Evolutionary conservation across 2,888 invertebrate genomes (phyloP).

Genomic region (Steinernema scapterisci): DNA sequence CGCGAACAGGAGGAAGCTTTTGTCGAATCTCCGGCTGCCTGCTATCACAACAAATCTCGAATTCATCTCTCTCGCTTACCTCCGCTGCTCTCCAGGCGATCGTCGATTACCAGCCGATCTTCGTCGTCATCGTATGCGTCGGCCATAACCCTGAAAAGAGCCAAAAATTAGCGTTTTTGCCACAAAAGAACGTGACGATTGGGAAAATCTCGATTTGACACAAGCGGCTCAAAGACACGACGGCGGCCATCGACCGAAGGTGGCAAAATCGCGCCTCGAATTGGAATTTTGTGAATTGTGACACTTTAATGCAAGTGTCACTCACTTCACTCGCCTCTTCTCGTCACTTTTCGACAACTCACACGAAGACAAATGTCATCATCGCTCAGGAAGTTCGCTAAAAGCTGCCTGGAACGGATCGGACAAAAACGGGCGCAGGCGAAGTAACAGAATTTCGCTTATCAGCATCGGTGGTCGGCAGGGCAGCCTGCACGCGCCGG

Average conservation of each 20-base stretch:
- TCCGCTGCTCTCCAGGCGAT: conserved; percentile 17
- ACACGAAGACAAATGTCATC: conserved; percentile 15
- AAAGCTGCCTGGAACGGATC: conserved; percentile 7
- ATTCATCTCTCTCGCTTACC: neutral
- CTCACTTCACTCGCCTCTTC: conserved; percentile 4
- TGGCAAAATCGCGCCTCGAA: conserved; percentile 21
- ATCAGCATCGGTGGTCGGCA: neutral
- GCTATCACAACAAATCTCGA: neutral
- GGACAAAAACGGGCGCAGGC: too few relatives aligned
- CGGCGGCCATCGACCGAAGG: neutral
- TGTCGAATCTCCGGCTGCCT: neutral
- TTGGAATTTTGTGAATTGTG: conserved; percentile 17
- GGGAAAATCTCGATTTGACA: neutral
- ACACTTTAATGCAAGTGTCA: conserved; percentile 28
- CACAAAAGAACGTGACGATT: neutral
- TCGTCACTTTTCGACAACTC: conserved; percentile 9
- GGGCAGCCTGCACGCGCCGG: neutral
- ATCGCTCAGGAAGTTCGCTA: conserved; percentile 10
- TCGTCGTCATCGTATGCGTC: conserved; percentile 24
- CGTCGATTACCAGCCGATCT: conserved; percentile 26
- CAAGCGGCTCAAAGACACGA: neutral
- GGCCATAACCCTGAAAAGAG: conserved; percentile 26
- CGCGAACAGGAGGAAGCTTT: neutral
- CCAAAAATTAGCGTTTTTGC: neutral
- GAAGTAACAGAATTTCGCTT: neutral